phyloP scores from a whole-genome alignment of 2,888 invertebrate genomes.

The Lordiphosa andalusiaca region DNA sequence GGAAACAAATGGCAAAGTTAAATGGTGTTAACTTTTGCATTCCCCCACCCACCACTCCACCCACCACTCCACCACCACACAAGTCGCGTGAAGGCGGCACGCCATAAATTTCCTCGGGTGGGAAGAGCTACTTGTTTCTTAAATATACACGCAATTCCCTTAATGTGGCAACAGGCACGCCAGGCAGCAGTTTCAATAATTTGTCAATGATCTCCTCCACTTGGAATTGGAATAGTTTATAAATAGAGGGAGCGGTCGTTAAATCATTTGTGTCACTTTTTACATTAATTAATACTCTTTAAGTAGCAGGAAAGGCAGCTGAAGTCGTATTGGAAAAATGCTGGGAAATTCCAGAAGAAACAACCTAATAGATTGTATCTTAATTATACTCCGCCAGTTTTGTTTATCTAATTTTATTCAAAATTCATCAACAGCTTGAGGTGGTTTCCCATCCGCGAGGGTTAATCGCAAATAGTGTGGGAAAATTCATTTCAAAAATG shows the following conservation, averaged over 20 bases:
- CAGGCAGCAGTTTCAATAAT: slow-evolving; percentile 24
- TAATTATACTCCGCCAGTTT: too few species aligned
- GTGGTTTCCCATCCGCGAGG: too few species aligned
- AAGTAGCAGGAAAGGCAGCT: background rate
- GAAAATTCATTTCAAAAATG: too few species aligned
- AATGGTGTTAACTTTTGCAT: slow-evolving; percentile 39
- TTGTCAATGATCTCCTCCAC: slow-evolving; percentile 28
- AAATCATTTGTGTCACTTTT: slow-evolving; percentile 11
- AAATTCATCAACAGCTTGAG: too few species aligned
- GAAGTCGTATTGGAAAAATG: too few species aligned
- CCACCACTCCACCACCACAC: background rate
- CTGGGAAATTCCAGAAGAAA: too few species aligned
- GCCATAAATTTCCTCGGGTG: slow-evolving; percentile 6
- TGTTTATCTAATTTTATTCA: too few species aligned
- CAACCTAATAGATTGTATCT: too few species aligned
- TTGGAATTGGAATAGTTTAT: background rate
- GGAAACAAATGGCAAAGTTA: slow-evolving; percentile 22
- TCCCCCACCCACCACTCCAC: too few species aligned
- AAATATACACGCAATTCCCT: slow-evolving; percentile 16
- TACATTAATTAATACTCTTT: slow-evolving; percentile 14
- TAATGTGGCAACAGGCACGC: slow-evolving; percentile 15
- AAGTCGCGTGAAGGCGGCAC: slow-evolving; percentile 12
- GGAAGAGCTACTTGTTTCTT: too few species aligned
- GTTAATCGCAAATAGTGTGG: too few species aligned
- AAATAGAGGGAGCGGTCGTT: background rate